These are phyloP conservation scores for Luidia sarsii DNA, from an alignment of 53 echinoderm and acorn worm species.

Conservation along the genomic window DNA sequence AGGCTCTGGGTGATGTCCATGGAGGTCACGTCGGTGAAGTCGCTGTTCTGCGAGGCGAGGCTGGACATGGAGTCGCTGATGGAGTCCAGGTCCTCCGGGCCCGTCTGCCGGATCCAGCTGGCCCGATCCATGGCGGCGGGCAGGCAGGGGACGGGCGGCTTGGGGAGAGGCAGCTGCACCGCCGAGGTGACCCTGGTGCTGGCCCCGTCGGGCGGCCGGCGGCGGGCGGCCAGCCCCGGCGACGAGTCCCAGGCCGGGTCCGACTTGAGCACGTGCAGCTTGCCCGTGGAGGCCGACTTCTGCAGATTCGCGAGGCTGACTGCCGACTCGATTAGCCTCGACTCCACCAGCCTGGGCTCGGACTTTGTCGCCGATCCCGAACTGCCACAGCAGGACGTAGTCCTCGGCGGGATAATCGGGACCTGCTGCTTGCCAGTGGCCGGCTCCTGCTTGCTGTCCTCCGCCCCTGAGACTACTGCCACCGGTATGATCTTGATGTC, in stretches of 20 bases:
- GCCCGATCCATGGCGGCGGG: background rate
- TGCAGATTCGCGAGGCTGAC: background rate
- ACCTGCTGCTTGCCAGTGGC: background rate
- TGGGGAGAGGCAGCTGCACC: conserved; percentile 52
- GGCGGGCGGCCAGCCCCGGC: background rate
- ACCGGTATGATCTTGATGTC: conserved; percentile 8
- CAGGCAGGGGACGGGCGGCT: background rate
- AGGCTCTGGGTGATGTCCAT: conserved; percentile 57
- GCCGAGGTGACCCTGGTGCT: conserved; percentile 28
- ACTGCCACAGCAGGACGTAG: background rate
- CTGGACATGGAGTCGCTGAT: conserved; percentile 38
- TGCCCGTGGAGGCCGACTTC: conserved; percentile 28
- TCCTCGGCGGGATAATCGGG: conserved; percentile 21
- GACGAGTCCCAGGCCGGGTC: background rate
- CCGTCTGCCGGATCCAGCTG: background rate
- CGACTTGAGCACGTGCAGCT: background rate
- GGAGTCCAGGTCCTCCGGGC: conserved; percentile 22
- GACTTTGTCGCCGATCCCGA: background rate
- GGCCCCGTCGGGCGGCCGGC: background rate
- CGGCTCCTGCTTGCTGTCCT: conserved; percentile 1
- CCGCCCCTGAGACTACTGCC: background rate
- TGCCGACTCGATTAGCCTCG: background rate
- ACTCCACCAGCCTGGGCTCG: background rate
- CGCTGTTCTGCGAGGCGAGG: conserved; percentile 24
- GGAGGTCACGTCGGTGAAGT: background rate